Conservation (phyloP, 2,797 vertebrate species). For the Crenichthys baileyi region DNA sequence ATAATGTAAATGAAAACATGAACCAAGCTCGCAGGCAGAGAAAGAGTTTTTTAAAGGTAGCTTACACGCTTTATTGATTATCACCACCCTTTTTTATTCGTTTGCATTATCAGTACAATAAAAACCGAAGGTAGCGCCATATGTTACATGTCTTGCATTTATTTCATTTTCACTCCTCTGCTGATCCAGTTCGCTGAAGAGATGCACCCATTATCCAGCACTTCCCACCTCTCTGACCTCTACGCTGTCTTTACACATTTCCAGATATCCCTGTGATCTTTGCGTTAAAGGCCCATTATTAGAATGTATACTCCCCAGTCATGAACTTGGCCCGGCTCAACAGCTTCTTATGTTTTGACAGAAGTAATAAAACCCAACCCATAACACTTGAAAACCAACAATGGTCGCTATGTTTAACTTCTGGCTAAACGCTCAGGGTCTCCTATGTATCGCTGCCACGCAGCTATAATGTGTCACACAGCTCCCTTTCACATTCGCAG, state of each 20-base stretch:
- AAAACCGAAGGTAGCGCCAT: neutral
- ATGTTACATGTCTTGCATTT: neutral
- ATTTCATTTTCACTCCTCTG: neutral
- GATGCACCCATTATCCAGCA: slow-evolving; percentile 10
- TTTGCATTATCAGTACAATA: slow-evolving; percentile 34
- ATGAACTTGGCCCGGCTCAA: slow-evolving; percentile 74
- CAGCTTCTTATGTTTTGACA: slow-evolving; percentile 82
- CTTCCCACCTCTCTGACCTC: slow-evolving; percentile 6
- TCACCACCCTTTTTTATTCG: slow-evolving; percentile 14
- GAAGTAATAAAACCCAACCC: slow-evolving; percentile 81
- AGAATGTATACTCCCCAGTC: slow-evolving; percentile 61
- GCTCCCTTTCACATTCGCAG: slow-evolving; percentile 61
- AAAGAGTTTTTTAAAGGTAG: slow-evolving; percentile 1
- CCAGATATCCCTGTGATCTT: slow-evolving; percentile 67
- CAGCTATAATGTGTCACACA: slow-evolving; percentile 75
- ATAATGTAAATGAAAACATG: slow-evolving; percentile 12
- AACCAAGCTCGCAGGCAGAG: slow-evolving; percentile 5
- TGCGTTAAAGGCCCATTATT: slow-evolving; percentile 67
- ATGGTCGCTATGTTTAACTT: slow-evolving; percentile 77
- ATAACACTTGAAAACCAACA: slow-evolving; percentile 81
- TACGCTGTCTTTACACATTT: slow-evolving; percentile 34
- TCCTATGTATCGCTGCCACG: slow-evolving; percentile 58
- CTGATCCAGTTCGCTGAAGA: neutral
- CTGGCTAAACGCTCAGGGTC: slow-evolving; percentile 68
- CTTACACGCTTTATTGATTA: slow-evolving; percentile 34